Conservation (phyloP, 2,113 vertebrate genomes). For the Pluvianellus socialis region DNA sequence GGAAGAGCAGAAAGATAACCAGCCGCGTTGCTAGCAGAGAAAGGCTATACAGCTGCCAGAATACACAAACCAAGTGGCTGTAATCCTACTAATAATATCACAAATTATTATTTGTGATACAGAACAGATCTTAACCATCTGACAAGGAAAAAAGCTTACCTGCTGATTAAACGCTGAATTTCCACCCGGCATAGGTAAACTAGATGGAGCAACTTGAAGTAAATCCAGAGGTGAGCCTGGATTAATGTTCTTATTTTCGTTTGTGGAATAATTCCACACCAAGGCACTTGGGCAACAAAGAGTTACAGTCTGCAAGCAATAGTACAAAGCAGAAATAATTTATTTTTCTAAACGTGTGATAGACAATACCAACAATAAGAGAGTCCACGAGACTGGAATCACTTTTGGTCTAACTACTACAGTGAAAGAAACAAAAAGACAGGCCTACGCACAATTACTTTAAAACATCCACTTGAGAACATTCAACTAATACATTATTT, state of each 20-base stretch:
- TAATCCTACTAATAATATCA: neutral
- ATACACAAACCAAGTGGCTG: too few species aligned
- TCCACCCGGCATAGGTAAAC: constrained; percentile 79
- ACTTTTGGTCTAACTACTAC: neutral
- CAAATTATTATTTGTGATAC: neutral
- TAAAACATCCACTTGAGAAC: neutral
- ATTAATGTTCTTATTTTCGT: constrained; percentile 73
- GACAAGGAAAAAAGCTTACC: constrained; percentile 29
- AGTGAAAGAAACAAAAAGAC: neutral
- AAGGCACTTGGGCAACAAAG: constrained; percentile 86
- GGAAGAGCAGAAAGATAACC: too few species aligned
- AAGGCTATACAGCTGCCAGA: too few species aligned
- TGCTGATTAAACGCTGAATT: constrained; percentile 80
- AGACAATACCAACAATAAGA: neutral
- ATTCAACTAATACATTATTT: neutral
- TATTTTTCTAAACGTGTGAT: neutral
- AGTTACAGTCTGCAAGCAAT: constrained; percentile 74
- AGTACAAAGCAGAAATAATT: neutral
- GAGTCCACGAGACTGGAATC: neutral
- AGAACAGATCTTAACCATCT: neutral
- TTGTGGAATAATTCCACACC: constrained; percentile 83
- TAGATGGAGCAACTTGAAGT: constrained; percentile 78
- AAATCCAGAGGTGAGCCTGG: constrained; percentile 81
- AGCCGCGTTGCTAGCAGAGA: too few species aligned
- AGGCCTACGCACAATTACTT: neutral